Evolutionary conservation across 64 coral and sea anemone genomes (phyloP), one percentile per base, ranked within the genome.

Genomic region (Stichodactyla helianthus): DNA sequence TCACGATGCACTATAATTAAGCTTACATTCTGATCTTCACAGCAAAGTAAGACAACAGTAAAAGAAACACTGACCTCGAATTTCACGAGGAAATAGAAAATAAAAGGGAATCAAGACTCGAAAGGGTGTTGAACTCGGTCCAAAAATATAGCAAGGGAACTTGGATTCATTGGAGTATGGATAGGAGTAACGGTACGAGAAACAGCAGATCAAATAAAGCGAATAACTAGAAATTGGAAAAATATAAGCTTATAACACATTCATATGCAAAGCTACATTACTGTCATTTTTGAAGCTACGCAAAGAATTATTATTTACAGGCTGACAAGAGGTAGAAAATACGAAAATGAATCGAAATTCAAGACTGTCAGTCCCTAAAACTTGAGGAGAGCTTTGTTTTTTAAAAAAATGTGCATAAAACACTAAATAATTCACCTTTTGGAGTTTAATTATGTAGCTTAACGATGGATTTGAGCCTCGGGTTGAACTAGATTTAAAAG

Each of bases 21-120:
- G 35, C 35, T 74, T 74, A 74, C 68, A 74, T 27, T 74, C 11
- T 74, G 68, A 74, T 74, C 68, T 74, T 74, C 25, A 74, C 68
- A 2, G 23, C 19, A 20, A 68, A 74, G 68, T 28, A 74, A 74
- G 11, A 9, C 68, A 74, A 74, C 25, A 14, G 68, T 5, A 74
- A 74, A 74, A 20, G n/a, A 68, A 44, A 44, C 35, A 20, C 63
- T 27, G 23, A 27, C 9, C 68, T 74, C 68, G 12, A 74, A 74
- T 74, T 65, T 74, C 68, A 74, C 68, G 4, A 74, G 68, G 68
- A 27, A 74, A 74, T 31, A 74, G 68, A 74, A 74, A 74, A 74
- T 74, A 74, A 31, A 74, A 74, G 10, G 23, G 68, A 31, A 11
- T 74, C 23, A 74, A 25, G 12, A 23, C 7, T 74, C 27, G 68